A percentile compares a stretch with the other conserved stretches of the same genome.
phyloP scores from a whole-genome alignment of 2,888 invertebrate species.

The Horisme vitalbata region DNA sequence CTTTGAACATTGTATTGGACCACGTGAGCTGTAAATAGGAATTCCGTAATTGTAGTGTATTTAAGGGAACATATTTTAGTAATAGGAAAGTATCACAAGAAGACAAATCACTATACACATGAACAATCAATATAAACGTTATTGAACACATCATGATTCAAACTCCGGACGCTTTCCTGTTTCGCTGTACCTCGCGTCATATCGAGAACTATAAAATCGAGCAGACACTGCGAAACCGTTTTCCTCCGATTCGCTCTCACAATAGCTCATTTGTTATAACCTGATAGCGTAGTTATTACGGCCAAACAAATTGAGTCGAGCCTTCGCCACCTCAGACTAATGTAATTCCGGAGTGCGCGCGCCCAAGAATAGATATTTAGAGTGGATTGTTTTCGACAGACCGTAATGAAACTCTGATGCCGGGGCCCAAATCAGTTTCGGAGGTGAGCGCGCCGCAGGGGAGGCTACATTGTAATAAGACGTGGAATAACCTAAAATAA shows the following conservation, averaged over 20 bases:
- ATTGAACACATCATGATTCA: background rate
- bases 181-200: background rate
- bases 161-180: constrained; percentile 1
- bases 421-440: constrained; percentile 78
- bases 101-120: no score
- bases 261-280: constrained; percentile 82
- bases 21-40: constrained; percentile 18
- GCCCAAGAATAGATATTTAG: constrained; percentile 83
- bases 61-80: no score
- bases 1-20: constrained; percentile 23
- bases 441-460: constrained; percentile 81
- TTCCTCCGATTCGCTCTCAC: constrained; percentile 75
- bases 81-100: no score
- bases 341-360: constrained; percentile 80
- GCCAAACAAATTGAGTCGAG: constrained; percentile 83
- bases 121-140: constrained; percentile 2
- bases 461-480: constrained; percentile 82
- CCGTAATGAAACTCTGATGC: constrained; percentile 83
- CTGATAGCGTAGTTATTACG: constrained; percentile 80
- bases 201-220: constrained; percentile 58
- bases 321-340: constrained; percentile 83
- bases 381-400: constrained; percentile 84
- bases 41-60: background rate
- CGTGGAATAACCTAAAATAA: constrained; percentile 81
- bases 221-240: constrained; percentile 72